phyloP scores from a whole-genome alignment of 2,797 vertebrate species.

The Myiothlypis chrysogaster region DNA sequence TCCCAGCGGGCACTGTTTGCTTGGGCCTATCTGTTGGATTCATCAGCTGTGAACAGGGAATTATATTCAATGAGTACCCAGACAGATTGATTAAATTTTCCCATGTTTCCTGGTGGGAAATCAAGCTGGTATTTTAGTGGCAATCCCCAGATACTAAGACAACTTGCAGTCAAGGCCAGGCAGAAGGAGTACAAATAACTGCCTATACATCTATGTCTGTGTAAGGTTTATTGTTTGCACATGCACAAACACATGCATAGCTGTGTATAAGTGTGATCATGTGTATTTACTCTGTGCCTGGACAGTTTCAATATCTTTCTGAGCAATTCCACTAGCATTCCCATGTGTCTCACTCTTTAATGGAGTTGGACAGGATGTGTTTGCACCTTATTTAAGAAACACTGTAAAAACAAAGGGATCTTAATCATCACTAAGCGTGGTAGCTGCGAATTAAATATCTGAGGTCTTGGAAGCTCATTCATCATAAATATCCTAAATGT shows the following conservation, averaged over 20 bases:
- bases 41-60: conserved; percentile 27
- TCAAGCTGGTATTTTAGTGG: conserved; percentile 44
- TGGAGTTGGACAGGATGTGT: background rate
- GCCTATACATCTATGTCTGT: background rate
- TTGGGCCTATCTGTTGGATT: conserved; percentile 44
- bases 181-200: background rate
- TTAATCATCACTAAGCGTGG: conserved; percentile 47
- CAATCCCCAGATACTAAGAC: conserved; percentile 10
- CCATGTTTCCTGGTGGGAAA: conserved; percentile 52
- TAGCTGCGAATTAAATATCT: conserved; percentile 38
- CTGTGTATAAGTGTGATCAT: background rate
- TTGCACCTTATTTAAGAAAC: conserved; percentile 49
- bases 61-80: conserved; percentile 7
- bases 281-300: background rate
- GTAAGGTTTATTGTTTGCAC: background rate
- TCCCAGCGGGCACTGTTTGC: background rate
- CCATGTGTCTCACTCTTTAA: conserved; percentile 8
- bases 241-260: background rate
- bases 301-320: background rate
- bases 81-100: conserved; percentile 61
- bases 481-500: background rate
- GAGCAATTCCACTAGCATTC: conserved; percentile 4
- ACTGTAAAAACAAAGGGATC: conserved; percentile 28
- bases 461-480: conserved; percentile 32
- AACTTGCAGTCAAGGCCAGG: background rate